Percentiles rank a stretch among this genome's conserved stretches.
phyloP scores from a whole-genome alignment of 2,113 vertebrate species.

The Meleagris gallopavo region DNA sequence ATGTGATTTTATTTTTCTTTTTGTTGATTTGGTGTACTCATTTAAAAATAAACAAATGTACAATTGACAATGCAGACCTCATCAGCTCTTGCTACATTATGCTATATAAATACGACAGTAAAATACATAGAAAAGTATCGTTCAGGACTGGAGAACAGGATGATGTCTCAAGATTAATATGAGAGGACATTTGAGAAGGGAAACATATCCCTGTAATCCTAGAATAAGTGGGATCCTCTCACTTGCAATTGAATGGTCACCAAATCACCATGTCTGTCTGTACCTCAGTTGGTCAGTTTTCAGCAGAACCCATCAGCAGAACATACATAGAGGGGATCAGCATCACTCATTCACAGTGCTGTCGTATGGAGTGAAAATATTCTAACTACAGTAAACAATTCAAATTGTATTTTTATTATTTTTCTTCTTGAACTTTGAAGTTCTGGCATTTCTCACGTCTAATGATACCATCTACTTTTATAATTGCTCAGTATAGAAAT shows the following conservation, averaged over 20 bases:
- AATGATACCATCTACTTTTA: not conserved
- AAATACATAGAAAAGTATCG: not conserved
- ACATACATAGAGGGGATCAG: no score
- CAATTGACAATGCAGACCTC: not conserved
- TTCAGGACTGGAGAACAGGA: not conserved
- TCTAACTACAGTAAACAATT: not conserved
- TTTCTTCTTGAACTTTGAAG: not conserved
- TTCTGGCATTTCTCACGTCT: not conserved
- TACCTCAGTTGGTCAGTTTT: not conserved
- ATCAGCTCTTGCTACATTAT: not conserved
- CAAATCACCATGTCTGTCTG: not conserved
- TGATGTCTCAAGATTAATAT: not conserved
- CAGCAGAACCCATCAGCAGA: not conserved
- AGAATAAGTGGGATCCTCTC: not conserved
- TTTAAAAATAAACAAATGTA: not conserved
- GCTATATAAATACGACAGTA: not conserved
- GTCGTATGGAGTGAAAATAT: not conserved
- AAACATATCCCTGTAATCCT: not conserved
- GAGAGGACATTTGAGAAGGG: not conserved
- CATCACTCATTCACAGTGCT: not conserved
- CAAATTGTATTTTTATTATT: not conserved
- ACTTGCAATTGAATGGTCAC: not conserved
- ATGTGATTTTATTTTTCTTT: not conserved
- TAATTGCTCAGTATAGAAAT: not conserved
- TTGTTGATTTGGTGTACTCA: not conserved